Conservation (phyloP, 1,140 invertebrate species). For the Argopecten irradians region DNA sequence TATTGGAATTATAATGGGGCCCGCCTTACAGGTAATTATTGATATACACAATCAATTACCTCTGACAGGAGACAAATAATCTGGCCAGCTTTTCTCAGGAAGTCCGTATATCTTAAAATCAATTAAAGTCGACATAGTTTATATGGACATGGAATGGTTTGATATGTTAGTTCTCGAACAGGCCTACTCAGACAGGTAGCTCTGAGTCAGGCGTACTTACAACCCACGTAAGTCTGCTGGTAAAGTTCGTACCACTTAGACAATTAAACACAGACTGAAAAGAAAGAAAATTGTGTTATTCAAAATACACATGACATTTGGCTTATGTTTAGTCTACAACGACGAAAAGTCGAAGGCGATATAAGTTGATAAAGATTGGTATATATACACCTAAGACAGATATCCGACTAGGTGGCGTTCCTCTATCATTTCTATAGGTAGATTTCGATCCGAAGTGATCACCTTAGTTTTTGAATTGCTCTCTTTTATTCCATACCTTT, state of each 20-base stretch:
- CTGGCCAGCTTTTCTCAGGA: slow-evolving; percentile 3
- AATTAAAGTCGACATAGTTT: not conserved
- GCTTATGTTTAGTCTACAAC: not conserved
- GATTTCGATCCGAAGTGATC: not conserved
- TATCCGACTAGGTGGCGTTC: not conserved
- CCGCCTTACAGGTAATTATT: not conserved
- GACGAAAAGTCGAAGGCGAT: not conserved
- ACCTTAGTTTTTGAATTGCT: slow-evolving; percentile 10
- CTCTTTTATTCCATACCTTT: not conserved
- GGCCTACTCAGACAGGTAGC: not conserved
- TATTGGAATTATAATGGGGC: not conserved
- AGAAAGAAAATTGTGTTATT: not conserved
- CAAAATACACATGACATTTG: not conserved
- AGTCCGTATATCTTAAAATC: not conserved
- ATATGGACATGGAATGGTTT: not conserved
- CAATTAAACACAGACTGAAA: not conserved
- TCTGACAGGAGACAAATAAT: not conserved
- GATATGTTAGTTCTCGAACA: not conserved
- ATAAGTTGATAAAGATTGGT: not conserved
- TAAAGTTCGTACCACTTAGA: not conserved
- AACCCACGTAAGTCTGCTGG: not conserved
- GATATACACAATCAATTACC: not conserved
- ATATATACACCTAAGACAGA: slow-evolving; percentile 7
- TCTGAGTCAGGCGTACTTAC: not conserved
- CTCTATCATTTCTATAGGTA: not conserved